Evolutionary conservation across 1,140 invertebrate genomes (phyloP), one percentile per base, ranked within the genome.

Genomic region (Hetaerina americana): DNA sequence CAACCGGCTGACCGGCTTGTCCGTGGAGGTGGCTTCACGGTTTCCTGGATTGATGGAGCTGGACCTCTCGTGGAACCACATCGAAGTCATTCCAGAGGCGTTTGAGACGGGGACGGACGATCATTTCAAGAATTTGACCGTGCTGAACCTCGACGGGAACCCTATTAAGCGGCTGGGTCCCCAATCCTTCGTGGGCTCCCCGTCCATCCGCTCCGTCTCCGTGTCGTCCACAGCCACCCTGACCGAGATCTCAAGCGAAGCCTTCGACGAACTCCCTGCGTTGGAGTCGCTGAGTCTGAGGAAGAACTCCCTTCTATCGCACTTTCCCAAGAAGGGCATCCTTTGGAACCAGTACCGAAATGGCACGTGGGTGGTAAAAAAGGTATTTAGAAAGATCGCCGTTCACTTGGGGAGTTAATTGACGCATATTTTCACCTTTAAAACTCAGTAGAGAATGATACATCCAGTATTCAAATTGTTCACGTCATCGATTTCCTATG

Each of bases 191-290:
- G 88, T 87, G 0, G 68, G 71, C 0, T 81, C 92, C 68, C 76
- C 80, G 0, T 84, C 83, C 3, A 77, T 92, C 5, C 82, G 84
- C 75, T 83, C 85, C 57, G 77, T 92, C 0, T 86, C 87, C 74
- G 80, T 92, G 75, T 84, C 86, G 49, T 83, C 87, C 72, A 89
- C 91, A 86, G 78, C 80, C 0, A 73, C 83, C 6, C 76, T 92
- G 31, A 77, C 76, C 0, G 76, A 78, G n/a, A 85, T 93, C 28
- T 86, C 84, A 0, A 73, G 78, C 0, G 82, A 80, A 0, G 76
- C 82, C 0, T 79, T 91, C 0, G 79, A 83, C 0, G 82, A 82
- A 0, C 77, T 91, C 25, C 78, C 78, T 5, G 76, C 73, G 28
- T 73, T 90, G 1, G 78, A 85, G 74, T 81, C 15, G 40, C 40